Base-by-base conservation (phyloP, 2,797 vertebrate genomes). In the Mastacembelus armatus region DNA sequence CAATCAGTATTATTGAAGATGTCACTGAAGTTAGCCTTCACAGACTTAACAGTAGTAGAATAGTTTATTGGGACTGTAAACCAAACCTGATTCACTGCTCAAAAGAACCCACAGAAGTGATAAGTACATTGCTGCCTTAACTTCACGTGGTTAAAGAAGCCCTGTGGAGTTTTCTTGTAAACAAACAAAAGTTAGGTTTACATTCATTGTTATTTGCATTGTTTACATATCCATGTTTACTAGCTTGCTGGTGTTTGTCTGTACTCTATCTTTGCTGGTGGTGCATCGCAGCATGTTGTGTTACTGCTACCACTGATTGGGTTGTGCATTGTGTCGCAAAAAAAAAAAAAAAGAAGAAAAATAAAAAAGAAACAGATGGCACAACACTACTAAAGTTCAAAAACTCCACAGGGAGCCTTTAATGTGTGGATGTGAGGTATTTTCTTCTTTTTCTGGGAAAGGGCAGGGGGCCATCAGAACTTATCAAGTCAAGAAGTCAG, bases 371-470 rank as follows among this genome's bases (percentile, higher is more conserved):
- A 50, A 19, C 11, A 33, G 10, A 9, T 5, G 4, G 27, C 2
- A 35, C 4, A 22, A 12, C 4, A 11, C 21, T 16, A 52, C 19
- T 16, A 24, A 2, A 22, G 12, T 50, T 16, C 21, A 24, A 36
- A 52, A 36, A 54, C 50, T 24, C 50, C 50, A 54, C 50, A 52
- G 50, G 32, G 14, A 52, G 24, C 15, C 33, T 36, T 54, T n/a
- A 38, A 54, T 36, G 24, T 2, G 18, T 7, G 14, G n/a, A n/a
- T n/a, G n/a, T n/a, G n/a, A n/a, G 7, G 21, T 50, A 14, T 19
- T 21, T 33, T 10, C 12, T 38, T 3, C 16, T 49, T 15, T 48
- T 24, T 33, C 12, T 18, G 26, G 10, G 4, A 11, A 18, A 11
- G 3, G 2, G 6, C 2, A 10, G 2, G 14, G 36, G 6, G 18